These are phyloP conservation scores for Eufriesea mexicana DNA, from an alignment of 1,140 invertebrate genomes.

Conservation along the genomic window DNA sequence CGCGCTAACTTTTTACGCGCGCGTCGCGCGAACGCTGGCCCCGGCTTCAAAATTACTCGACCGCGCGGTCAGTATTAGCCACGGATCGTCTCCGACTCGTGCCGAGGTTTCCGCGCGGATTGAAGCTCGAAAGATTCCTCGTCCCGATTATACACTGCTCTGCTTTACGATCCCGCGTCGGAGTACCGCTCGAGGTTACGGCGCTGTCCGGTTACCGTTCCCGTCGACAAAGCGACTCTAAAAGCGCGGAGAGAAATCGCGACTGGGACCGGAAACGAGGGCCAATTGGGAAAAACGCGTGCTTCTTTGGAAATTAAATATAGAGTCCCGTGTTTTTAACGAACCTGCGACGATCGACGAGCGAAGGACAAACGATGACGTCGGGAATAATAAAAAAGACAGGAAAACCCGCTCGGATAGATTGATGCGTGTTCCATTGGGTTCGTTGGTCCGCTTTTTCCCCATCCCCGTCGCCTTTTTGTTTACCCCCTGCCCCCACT, in stretches of 20 bases:
- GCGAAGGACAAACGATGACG: slow-evolving; percentile 8
- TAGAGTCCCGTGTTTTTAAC: no score
- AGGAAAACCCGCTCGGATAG: background rate
- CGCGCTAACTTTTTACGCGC: slow-evolving; percentile 7
- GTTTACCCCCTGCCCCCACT: background rate
- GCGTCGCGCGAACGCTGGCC: background rate
- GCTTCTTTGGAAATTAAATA: no score
- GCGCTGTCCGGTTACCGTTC: no score
- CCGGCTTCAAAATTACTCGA: slow-evolving; percentile 13
- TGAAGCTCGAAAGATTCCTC: background rate
- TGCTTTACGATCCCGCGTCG: background rate
- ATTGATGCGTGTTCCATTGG: slow-evolving; percentile 12
- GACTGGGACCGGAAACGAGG: background rate
- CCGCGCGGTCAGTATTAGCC: no score
- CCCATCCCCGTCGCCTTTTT: background rate
- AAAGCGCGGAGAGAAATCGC: background rate
- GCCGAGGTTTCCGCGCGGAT: background rate
- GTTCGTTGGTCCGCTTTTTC: background rate
- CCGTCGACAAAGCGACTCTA: no score
- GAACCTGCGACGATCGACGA: background rate
- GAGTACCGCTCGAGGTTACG: background rate
- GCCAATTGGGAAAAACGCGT: background rate
- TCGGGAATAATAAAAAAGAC: slow-evolving; percentile 21
- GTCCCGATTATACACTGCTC: background rate
- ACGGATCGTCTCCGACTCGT: background rate